These are phyloP conservation scores for Arrhamphus sclerolepis DNA, from an alignment of 2,797 vertebrate species.

Conservation along the genomic window DNA sequence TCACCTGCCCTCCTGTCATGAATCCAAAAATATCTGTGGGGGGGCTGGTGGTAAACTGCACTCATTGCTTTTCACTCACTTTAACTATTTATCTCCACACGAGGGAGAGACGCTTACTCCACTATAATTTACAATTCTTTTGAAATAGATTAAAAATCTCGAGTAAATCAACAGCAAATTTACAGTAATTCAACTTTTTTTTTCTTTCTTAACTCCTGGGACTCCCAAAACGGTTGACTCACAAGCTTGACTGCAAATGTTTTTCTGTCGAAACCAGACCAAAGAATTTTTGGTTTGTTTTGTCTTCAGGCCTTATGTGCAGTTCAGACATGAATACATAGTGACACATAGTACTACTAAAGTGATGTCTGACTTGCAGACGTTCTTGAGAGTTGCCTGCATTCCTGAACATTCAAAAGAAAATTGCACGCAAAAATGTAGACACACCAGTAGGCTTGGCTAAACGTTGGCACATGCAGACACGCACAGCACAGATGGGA, in stretches of 20 bases:
- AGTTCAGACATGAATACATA: slow-evolving; percentile 3
- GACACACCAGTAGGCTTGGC: slow-evolving; percentile 12
- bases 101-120: background rate
- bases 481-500: slow-evolving; percentile 53
- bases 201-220: background rate
- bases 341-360: slow-evolving; percentile 8
- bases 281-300: slow-evolving; percentile 18
- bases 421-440: slow-evolving; percentile 13
- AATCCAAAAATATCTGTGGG: too few relatives aligned
- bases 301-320: slow-evolving; percentile 12
- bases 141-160: too few relatives aligned
- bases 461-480: slow-evolving; percentile 21
- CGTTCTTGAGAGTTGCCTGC: background rate
- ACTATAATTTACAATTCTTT: background rate
- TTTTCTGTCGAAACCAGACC: slow-evolving; percentile 23
- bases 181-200: too few relatives aligned
- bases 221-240: background rate
- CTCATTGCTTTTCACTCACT: too few relatives aligned
- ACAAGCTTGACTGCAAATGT: slow-evolving; percentile 1
- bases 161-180: background rate
- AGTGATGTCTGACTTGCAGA: slow-evolving; percentile 13
- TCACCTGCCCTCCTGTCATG: too few relatives aligned
- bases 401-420: slow-evolving; percentile 20
- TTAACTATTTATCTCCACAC: too few relatives aligned
- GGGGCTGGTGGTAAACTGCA: too few relatives aligned